Conservation (phyloP, 2,797 vertebrate species). For the Lophotriccus pileatus region DNA sequence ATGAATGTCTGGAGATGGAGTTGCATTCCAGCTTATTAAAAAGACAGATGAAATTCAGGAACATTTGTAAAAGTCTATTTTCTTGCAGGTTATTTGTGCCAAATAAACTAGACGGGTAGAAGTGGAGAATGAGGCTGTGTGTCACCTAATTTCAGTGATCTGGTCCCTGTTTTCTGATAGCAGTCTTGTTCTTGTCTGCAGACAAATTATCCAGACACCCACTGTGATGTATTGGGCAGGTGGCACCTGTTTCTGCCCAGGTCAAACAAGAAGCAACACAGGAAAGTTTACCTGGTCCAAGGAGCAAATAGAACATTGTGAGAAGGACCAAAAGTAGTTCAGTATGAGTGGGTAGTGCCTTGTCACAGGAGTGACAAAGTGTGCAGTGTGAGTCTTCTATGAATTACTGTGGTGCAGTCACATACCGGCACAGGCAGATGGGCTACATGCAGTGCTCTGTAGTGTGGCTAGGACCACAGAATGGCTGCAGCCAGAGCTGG, state of each 20-base stretch:
- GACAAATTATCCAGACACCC: neutral
- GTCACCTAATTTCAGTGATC: neutral
- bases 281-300: neutral
- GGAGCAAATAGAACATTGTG: neutral
- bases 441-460: neutral
- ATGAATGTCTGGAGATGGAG: neutral
- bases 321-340: neutral
- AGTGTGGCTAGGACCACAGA: neutral
- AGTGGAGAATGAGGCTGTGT: neutral
- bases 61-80: neutral
- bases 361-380: neutral
- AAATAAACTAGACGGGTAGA: neutral
- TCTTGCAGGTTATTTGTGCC: neutral
- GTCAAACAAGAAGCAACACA: neutral
- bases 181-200: neutral
- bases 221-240: neutral
- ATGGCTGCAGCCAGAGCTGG: neutral
- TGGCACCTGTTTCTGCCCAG: neutral
- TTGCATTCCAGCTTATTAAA: neutral
- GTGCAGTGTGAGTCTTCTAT: neutral
- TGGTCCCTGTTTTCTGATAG: neutral
- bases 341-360: rapidly evolving
- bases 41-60: neutral
- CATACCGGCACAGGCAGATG: neutral
- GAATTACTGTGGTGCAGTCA: neutral